phyloP scores from a whole-genome alignment of 2,797 vertebrate species.

The Rallus crepitans region DNA sequence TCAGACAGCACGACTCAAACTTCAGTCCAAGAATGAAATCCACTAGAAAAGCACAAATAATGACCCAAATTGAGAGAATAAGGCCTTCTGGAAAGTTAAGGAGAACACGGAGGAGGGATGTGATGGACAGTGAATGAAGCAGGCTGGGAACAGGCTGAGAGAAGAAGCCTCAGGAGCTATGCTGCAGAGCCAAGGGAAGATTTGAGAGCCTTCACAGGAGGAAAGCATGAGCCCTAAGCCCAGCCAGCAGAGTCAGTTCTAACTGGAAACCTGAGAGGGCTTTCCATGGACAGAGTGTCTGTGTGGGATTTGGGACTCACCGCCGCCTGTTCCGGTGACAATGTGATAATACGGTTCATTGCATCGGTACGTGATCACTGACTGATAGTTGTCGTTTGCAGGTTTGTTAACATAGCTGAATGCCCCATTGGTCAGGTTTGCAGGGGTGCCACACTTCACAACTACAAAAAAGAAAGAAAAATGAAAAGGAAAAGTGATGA shows the following conservation, averaged over 20 bases:
- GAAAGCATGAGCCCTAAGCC: background rate
- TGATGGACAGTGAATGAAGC: background rate
- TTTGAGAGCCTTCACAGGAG: background rate
- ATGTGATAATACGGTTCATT: conserved; percentile 78
- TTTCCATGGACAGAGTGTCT: background rate
- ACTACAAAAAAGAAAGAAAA: conserved; percentile 61
- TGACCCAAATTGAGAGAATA: background rate
- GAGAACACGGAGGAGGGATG: background rate
- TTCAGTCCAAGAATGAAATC: background rate
- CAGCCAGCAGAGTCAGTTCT: background rate
- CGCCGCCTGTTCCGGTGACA: background rate
- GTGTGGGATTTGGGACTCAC: background rate
- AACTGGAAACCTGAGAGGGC: fast-evolving
- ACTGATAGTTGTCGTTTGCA: conserved; percentile 66
- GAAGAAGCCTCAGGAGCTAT: background rate
- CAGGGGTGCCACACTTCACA: conserved; percentile 75
- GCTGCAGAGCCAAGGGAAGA: background rate
- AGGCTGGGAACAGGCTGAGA: background rate
- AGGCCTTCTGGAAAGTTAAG: background rate
- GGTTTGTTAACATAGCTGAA: conserved; percentile 44
- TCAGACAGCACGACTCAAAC: background rate
- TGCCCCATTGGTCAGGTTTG: conserved; percentile 70
- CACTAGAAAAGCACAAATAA: background rate
- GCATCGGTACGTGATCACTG: conserved; percentile 75
- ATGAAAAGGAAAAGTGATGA: background rate